Evolutionary conservation across 2,113 vertebrate species (phyloP).

Genomic region (Halichoerus grypus): DNA sequence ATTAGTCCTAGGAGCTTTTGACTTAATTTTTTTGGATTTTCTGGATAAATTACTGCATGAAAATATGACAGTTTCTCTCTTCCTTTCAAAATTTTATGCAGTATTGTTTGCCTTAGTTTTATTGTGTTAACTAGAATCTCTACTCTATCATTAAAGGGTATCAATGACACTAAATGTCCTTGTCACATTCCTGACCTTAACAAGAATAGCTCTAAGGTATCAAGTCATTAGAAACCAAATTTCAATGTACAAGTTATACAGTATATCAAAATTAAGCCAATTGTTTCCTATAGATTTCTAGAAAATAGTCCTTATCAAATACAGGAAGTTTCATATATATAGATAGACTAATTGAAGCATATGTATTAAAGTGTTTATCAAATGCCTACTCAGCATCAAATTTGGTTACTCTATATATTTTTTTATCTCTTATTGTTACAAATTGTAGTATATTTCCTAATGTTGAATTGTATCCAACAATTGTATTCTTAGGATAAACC

Average conservation of each 20-base stretch:
- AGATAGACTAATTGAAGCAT: not conserved
- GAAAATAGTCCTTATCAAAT: not conserved
- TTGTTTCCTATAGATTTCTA: not conserved
- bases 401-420: not conserved
- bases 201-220: not conserved
- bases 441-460: not conserved
- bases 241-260: not conserved
- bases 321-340: not conserved
- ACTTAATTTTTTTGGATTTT: not conserved
- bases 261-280: not conserved
- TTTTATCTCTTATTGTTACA: not conserved
- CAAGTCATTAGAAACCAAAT: not conserved
- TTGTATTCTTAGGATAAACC: not conserved
- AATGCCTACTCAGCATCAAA: not conserved
- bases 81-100: not conserved
- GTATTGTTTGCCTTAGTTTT: not conserved
- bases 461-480: not conserved
- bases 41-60: not conserved
- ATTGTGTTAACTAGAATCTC: not conserved
- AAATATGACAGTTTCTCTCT: not conserved
- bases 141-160: not conserved
- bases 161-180: not conserved
- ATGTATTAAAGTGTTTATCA: not conserved
- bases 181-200: not conserved
- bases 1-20: not conserved